These are phyloP conservation scores for Neostethus bicornis DNA, from an alignment of 2,797 vertebrate genomes.

Conservation along the genomic window DNA sequence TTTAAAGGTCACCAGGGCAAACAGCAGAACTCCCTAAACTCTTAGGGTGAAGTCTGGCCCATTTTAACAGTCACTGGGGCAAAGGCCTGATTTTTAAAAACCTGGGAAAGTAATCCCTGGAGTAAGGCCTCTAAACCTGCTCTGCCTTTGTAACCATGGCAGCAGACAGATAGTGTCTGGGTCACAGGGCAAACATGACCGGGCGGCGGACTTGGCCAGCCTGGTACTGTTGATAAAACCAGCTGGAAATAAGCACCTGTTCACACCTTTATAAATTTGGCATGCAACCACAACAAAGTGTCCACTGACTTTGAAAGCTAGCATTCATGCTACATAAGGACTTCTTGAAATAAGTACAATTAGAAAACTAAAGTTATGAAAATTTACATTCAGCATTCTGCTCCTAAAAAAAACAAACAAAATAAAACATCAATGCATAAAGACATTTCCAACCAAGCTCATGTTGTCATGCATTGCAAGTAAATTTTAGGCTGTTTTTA, in stretches of 20 bases:
- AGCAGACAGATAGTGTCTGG: constrained; percentile 86
- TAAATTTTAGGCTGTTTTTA: too few species aligned
- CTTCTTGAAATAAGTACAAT: too few species aligned
- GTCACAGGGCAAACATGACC: constrained; percentile 80
- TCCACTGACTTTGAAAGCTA: background rate
- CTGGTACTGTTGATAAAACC: constrained; percentile 50
- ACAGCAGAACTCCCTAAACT: constrained; percentile 53
- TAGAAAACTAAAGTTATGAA: too few species aligned
- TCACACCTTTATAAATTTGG: background rate
- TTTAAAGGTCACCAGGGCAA: constrained; percentile 73
- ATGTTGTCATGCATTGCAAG: too few species aligned
- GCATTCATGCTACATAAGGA: too few species aligned
- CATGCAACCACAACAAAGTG: background rate
- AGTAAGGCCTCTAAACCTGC: constrained; percentile 76
- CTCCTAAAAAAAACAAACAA: too few species aligned
- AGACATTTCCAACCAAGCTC: too few species aligned
- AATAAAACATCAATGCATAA: too few species aligned
- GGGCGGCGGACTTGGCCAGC: constrained; percentile 38
- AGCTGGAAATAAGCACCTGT: background rate
- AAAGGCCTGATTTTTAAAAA: constrained; percentile 70
- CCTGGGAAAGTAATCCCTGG: constrained; percentile 74
- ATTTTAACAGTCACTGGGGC: constrained; percentile 71
- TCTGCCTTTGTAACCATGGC: constrained; percentile 79
- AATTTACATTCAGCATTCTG: too few species aligned
- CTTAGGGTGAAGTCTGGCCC: constrained; percentile 58